A percentile compares a stretch with the other conserved stretches of the same genome.
Evolutionary conservation across 1,140 invertebrate genomes (phyloP).

Genomic region (Nylanderia fulva): DNA sequence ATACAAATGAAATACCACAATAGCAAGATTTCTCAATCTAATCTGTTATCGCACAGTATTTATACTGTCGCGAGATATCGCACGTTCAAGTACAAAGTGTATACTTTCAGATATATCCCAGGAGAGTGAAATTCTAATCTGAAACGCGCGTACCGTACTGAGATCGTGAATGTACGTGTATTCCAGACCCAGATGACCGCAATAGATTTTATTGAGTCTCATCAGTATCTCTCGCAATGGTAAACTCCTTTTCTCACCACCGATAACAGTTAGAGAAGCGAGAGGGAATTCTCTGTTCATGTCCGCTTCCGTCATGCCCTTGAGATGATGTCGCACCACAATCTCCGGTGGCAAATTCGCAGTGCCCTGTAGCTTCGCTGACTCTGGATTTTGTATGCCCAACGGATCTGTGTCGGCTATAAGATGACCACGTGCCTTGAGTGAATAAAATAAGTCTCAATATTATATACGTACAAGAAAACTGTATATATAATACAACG

Average conservation of each 20-base stretch:
- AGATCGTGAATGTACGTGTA: slow-evolving; percentile 95
- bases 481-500: neutral
- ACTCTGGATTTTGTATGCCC: slow-evolving; percentile 84
- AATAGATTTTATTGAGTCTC: slow-evolving; percentile 91
- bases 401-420: slow-evolving; percentile 93
- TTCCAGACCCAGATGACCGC: slow-evolving; percentile 92
- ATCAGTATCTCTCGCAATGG: slow-evolving; percentile 91
- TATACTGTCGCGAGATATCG: neutral
- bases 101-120: neutral
- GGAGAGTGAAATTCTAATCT: slow-evolving; percentile 8
- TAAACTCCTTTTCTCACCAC: slow-evolving; percentile 87
- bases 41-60: neutral
- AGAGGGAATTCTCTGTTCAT: slow-evolving; percentile 89
- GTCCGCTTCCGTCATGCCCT: slow-evolving; percentile 88
- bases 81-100: neutral
- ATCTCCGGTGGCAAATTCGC: slow-evolving; percentile 75
- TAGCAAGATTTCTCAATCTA: neutral
- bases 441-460: neutral
- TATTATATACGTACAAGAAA: neutral
- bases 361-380: slow-evolving; percentile 78
- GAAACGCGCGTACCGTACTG: slow-evolving; percentile 4
- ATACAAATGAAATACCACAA: neutral
- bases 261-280: slow-evolving; percentile 90
- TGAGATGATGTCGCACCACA: slow-evolving; percentile 80
- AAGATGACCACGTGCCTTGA: slow-evolving; percentile 92